phyloP scores from a whole-genome alignment of 2,888 invertebrate genomes.

The Drosophila putrida region DNA sequence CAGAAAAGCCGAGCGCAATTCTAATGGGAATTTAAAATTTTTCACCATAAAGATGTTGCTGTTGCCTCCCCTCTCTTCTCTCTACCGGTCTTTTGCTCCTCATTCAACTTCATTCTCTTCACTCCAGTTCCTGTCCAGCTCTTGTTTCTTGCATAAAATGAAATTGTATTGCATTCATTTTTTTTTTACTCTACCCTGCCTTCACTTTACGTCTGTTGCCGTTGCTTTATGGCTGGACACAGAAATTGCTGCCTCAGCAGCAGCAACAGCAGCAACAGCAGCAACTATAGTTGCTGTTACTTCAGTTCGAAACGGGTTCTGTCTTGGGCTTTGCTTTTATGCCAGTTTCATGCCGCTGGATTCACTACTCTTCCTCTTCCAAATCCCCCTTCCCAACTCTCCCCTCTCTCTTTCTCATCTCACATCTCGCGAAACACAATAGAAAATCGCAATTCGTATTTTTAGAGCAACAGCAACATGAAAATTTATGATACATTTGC shows the following conservation, averaged over 20 bases:
- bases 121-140: slow-evolving; percentile 52
- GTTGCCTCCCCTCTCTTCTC: slow-evolving; percentile 8
- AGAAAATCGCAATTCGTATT: slow-evolving; percentile 77
- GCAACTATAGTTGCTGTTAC: slow-evolving; percentile 41
- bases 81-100: too few relatives aligned
- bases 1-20: slow-evolving; percentile 68
- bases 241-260: slow-evolving; percentile 73
- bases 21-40: slow-evolving; percentile 80
- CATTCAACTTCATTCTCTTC: slow-evolving; percentile 16
- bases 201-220: slow-evolving; percentile 25
- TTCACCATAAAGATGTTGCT: slow-evolving; percentile 74
- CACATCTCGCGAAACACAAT: slow-evolving; percentile 60
- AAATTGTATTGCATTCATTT: slow-evolving; percentile 78
- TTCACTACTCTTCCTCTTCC: slow-evolving; percentile 28
- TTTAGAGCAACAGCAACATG: slow-evolving; percentile 70
- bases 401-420: background rate
- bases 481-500: slow-evolving; percentile 79
- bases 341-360: slow-evolving; percentile 65
- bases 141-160: slow-evolving; percentile 79
- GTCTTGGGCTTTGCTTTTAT: slow-evolving; percentile 75
- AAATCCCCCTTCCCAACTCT: slow-evolving; percentile 12
- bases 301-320: slow-evolving; percentile 52
- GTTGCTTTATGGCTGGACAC: slow-evolving; percentile 78
- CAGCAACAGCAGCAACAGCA: slow-evolving; percentile 15
- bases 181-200: slow-evolving; percentile 13